Evolutionary conservation across 2,888 invertebrate species (phyloP).

Genomic region (Drosophila maculinotata): DNA sequence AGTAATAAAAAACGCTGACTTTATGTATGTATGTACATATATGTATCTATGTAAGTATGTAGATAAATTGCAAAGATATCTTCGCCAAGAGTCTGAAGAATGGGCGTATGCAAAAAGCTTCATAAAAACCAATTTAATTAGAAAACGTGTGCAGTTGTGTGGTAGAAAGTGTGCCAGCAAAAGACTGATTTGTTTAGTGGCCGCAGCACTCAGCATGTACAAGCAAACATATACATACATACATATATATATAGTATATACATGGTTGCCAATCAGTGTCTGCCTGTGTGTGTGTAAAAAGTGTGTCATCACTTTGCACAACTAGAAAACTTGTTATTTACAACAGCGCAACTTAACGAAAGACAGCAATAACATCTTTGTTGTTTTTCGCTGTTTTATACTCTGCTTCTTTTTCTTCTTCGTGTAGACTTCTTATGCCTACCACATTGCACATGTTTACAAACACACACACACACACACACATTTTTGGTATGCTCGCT

Average conservation of each 20-base stretch:
- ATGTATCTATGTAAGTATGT: no score
- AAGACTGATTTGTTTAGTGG: slow-evolving; percentile 36
- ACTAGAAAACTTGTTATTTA: slow-evolving; percentile 75
- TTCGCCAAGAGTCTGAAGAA: slow-evolving; percentile 21
- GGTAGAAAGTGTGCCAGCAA: slow-evolving; percentile 51
- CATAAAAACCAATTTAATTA: slow-evolving; percentile 70
- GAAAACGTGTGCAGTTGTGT: slow-evolving; percentile 47
- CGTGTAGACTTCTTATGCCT: slow-evolving; percentile 37
- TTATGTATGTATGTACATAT: no score
- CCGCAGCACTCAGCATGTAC: slow-evolving; percentile 33
- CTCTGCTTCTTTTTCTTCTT: slow-evolving; percentile 26
- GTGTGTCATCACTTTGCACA: slow-evolving; percentile 75
- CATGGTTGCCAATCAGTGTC: slow-evolving; percentile 29
- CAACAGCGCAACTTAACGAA: slow-evolving; percentile 40
- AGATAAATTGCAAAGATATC: slow-evolving; percentile 75
- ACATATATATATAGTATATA: slow-evolving; percentile 1
- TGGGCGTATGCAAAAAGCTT: slow-evolving; percentile 51
- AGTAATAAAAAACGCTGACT: slow-evolving; percentile 43
- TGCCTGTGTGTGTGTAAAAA: slow-evolving; percentile 46
- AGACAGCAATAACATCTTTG: slow-evolving; percentile 34
- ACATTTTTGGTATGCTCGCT: slow-evolving; percentile 44
- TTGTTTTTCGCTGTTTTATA: slow-evolving; percentile 28
- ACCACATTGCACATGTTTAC: slow-evolving; percentile 43
- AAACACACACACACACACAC: slow-evolving; percentile 19
- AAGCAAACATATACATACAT: slow-evolving; percentile 9